These are phyloP conservation scores for Leptonema lineaticorne DNA, from an alignment of 1,140 invertebrate species.

Conservation along the genomic window DNA sequence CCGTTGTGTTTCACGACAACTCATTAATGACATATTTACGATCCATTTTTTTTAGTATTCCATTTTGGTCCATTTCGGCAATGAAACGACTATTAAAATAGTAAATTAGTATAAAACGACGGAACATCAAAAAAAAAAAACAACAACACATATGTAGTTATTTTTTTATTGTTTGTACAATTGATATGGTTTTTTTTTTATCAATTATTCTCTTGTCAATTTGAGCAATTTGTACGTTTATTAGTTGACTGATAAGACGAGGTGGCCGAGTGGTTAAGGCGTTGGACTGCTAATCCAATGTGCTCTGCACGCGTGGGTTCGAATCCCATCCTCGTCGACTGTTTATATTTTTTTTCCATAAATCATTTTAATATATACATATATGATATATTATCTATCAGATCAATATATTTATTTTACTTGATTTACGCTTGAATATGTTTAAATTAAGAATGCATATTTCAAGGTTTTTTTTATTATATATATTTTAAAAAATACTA, in stretches of 20 bases:
- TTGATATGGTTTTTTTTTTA: too few relatives aligned
- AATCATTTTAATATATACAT: background rate
- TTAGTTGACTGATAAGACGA: constrained; percentile 65
- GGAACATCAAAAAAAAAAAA: background rate
- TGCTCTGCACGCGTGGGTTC: constrained; percentile 80
- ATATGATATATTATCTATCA: too few relatives aligned
- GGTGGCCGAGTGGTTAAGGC: constrained; percentile 89
- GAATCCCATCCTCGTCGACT: constrained; percentile 83
- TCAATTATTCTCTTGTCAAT: too few relatives aligned
- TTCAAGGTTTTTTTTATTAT: too few relatives aligned
- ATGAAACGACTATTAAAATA: background rate
- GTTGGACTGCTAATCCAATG: constrained; percentile 80
- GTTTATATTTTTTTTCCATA: background rate
- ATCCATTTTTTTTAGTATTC: constrained; percentile 15
- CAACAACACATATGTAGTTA: too few relatives aligned
- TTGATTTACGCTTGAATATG: too few relatives aligned
- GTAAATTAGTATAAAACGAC: background rate
- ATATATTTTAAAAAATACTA: too few relatives aligned
- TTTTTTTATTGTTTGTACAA: constrained; percentile 19
- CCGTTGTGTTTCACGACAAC: constrained; percentile 25
- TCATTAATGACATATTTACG: constrained; percentile 37
- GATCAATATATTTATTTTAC: too few relatives aligned
- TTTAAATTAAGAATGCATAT: too few relatives aligned
- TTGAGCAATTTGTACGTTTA: too few relatives aligned
- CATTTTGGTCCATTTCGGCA: background rate